Evolutionary conservation across 1,140 invertebrate species (phyloP), one percentile per base, ranked within the genome.

Genomic region (Trachymyrmex septentrionalis): DNA sequence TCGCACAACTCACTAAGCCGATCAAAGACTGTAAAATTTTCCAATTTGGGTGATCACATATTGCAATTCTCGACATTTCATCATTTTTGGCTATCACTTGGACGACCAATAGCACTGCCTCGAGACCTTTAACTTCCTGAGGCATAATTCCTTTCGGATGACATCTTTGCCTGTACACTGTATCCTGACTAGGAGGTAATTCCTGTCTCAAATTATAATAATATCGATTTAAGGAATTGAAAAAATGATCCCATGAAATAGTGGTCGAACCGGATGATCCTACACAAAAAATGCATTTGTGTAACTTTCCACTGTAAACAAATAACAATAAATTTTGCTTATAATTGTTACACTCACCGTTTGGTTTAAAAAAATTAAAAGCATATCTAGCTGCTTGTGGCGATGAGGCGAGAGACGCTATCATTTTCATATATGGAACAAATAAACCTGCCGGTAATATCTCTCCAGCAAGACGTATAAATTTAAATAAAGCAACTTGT

Each of bases 171-270:
- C 96, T 95, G 90, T 98, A 98, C 4, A 97, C 96, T 19, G 96
- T 96, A 78, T 97, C 96, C 85, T 96, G 94, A 50, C 94, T 94
- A 0, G 96, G 95, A 7, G 97, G 96, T 5, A 96, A 91, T 93
- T 98, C 97, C 87, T 97, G 96, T 27, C 97, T 93, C 14, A 98
- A 92, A 92, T 96, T 96, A 50, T 94, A 96, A 90, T 97, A 97
- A 91, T 98, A 99, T 87, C 97, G 97, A 78, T 97, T 96, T 57
- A 99, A 96, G 0, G 98, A 98, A 7, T 96, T 96, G 90, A 99
- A 99, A 93, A 99, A 98, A 92, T 99, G 98, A 92, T 99, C 98
- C 97, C 98, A 98, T 0, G 97, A 98, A 19, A 98, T 95, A 4
- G 96, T 96, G 63, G 94, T 95, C 30, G 95, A 95, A 66, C 94